A percentile compares a stretch with the other conserved stretches of the same genome.
These are phyloP conservation scores for Trogon melanurus DNA, from an alignment of 2,113 vertebrate species.

Conservation along the genomic window DNA sequence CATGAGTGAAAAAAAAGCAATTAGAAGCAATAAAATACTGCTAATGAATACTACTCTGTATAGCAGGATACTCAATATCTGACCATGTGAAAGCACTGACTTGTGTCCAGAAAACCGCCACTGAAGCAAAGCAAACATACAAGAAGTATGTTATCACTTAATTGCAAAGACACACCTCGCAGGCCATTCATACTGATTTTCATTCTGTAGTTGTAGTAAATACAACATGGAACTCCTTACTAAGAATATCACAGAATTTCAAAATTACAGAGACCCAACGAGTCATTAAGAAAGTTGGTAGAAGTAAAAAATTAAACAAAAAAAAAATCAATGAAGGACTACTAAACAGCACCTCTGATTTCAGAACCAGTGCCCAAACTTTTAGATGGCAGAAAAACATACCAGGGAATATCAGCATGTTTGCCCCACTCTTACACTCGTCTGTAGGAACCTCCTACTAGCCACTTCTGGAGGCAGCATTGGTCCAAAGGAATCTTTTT, in stretches of 20 bases:
- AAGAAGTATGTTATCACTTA: neutral
- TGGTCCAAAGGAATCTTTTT: neutral
- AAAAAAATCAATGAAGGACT: neutral
- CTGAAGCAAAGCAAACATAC: neutral
- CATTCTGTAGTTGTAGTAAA: neutral
- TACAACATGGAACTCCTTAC: neutral
- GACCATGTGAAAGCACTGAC: neutral
- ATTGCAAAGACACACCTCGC: too few species aligned
- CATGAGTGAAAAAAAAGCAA: neutral
- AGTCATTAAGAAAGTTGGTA: neutral
- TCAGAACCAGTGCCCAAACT: neutral
- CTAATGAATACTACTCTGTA: neutral
- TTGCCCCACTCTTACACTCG: neutral
- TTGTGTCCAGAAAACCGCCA: neutral
- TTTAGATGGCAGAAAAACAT: neutral
- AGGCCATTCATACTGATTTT: too few species aligned
- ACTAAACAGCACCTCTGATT: neutral
- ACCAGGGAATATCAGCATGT: neutral
- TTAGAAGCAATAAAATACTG: neutral
- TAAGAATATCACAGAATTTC: neutral
- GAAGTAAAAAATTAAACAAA: neutral
- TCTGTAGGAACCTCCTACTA: neutral
- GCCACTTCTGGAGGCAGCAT: neutral
- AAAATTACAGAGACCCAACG: neutral
- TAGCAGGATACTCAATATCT: neutral